Evolutionary conservation across 2,888 invertebrate species (phyloP).

Genomic region (Polymixis lichenea): DNA sequence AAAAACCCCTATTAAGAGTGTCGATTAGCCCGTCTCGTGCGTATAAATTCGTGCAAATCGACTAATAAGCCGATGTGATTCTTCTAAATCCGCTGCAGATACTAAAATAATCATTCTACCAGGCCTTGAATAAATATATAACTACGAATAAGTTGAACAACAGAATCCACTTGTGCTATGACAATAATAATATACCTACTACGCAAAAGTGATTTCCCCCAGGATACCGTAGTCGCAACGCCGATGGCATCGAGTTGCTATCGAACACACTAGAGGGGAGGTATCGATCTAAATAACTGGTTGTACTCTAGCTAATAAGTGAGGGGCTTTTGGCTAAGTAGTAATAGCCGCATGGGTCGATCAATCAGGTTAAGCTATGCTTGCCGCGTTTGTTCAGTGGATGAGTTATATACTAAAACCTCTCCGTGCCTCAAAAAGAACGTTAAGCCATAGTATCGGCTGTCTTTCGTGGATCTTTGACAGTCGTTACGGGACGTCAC

Average conservation of each 20-base stretch:
- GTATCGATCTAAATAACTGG: neutral
- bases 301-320: conserved; percentile 30
- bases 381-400: too few species aligned
- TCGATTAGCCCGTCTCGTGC: too few species aligned
- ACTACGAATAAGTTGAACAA: conserved; percentile 24
- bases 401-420: neutral
- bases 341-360: neutral
- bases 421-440: too few species aligned
- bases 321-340: neutral
- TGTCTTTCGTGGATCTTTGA: too few species aligned
- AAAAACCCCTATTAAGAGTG: too few species aligned
- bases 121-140: conserved; percentile 14
- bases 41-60: too few species aligned
- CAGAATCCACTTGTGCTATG: conserved; percentile 28
- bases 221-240: conserved; percentile 7
- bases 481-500: neutral
- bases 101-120: neutral
- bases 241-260: conserved; percentile 33
- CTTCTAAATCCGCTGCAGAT: too few species aligned
- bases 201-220: conserved; percentile 41
- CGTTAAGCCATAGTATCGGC: too few species aligned
- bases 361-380: too few species aligned
- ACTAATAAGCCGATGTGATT: too few species aligned
- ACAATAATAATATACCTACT: conserved; percentile 37
- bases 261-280: neutral